Percentiles rank a stretch among this genome's conserved stretches.
phyloP scores from a whole-genome alignment of 2,888 invertebrate genomes.

The Melinaea menophilus region DNA sequence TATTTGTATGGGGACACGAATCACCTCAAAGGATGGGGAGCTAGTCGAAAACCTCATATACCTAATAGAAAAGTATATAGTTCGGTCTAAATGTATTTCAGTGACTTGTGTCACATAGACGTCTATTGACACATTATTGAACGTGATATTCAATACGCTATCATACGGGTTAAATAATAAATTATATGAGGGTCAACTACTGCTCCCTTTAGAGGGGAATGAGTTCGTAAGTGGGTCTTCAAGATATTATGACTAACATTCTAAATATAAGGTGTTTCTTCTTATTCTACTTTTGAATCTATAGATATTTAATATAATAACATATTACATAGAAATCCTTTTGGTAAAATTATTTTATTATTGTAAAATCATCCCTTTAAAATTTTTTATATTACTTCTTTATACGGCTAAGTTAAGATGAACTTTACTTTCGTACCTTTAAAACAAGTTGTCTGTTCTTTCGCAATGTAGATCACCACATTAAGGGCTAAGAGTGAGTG shows the following conservation, averaged over 20 bases:
- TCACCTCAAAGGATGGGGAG: neutral
- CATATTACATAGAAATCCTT: neutral
- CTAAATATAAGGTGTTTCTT: slow-evolving; percentile 4
- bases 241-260: slow-evolving; percentile 7
- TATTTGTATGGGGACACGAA: neutral
- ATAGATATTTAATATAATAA: too few species aligned
- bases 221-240: slow-evolving; percentile 38
- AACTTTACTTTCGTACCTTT: slow-evolving; percentile 40
- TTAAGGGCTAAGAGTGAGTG: slow-evolving; percentile 36
- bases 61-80: neutral
- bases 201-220: slow-evolving; percentile 46
- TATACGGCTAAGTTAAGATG: neutral
- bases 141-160: slow-evolving; percentile 45
- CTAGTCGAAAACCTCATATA: neutral
- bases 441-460: slow-evolving; percentile 34
- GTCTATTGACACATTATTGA: slow-evolving; percentile 1
- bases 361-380: slow-evolving; percentile 2
- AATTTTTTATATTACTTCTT: neutral
- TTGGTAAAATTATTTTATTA: neutral
- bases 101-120: neutral
- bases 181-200: slow-evolving; percentile 52
- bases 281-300: neutral
- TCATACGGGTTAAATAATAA: slow-evolving; percentile 59
- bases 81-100: neutral
- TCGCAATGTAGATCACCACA: slow-evolving; percentile 3